Base-by-base conservation (phyloP, 64 coral and sea anemone species). In the Actinia equina region DNA sequence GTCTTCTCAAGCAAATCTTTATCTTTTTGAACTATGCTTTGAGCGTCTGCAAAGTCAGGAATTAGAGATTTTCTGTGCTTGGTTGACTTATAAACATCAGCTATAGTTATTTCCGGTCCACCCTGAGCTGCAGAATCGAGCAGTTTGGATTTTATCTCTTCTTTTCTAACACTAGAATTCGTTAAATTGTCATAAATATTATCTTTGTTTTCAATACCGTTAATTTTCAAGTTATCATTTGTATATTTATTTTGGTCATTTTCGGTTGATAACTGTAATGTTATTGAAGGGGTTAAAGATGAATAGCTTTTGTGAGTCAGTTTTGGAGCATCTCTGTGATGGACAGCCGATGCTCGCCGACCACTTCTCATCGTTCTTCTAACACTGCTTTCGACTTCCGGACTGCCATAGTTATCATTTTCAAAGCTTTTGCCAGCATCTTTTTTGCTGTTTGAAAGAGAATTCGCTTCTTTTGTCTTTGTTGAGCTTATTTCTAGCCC, bases 261-360 rank as follows among this genome's bases (percentile, higher is more conserved):
- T 30, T 74, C 69, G 3, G 69, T 30, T 74, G 69, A 26, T 30
- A 74, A 41, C 42, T 74, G 69, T 16, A 74, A 10, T 30, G 69
- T 74, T 37, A 37, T 37, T 74, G 27, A 41, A 25, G 78, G 78
- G 14, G 15, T 52, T 49, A 81, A 23, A 52, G 78, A 49, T 22
- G 78, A 81, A 49, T 81, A 49, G 43, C 78, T 81, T 81, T 81
- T 81, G 5, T 52, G 78, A 52, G 78, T 81, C 6, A 81, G 78
- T 52, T 44, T 81, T 81, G 78, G 78, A 81, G 78, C 44, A 51
- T 49, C 78, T 49, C 42, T 81, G 49, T 52, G 42, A 22, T 20
- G 78, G 3, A 52, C 78, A 49, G 78, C 78, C 27, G 78, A 81
- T 5, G 78, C 78, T 52, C 78, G 42, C 17, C 78, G 78, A 2